A percentile compares a stretch with the other conserved stretches of the same genome.
Conservation (phyloP, 2,888 invertebrate species). For the Lasioglossum oenotherae region DNA sequence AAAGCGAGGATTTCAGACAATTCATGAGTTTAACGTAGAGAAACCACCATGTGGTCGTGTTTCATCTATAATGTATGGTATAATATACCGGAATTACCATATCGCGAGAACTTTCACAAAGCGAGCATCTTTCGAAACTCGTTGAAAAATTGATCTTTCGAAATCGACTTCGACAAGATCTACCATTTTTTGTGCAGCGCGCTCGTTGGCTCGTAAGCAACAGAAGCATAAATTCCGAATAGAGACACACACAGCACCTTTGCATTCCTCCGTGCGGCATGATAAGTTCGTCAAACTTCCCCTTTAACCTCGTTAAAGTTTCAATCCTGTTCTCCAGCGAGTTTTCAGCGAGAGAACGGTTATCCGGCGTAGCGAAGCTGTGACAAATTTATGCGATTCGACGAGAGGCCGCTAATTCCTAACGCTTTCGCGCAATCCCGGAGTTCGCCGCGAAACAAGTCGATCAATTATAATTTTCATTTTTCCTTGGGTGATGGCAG, state of each 20-base stretch:
- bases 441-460: slow-evolving; percentile 22
- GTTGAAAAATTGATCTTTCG: not conserved
- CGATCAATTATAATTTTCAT: slow-evolving; percentile 43
- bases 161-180: not conserved
- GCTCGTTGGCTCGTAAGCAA: too few relatives aligned
- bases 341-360: not conserved
- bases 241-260: not conserved
- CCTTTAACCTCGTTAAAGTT: slow-evolving; percentile 3
- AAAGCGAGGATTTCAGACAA: not conserved
- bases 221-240: not conserved
- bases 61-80: not conserved
- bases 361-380: not conserved
- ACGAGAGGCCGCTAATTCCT: slow-evolving; percentile 17
- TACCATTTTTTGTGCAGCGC: not conserved
- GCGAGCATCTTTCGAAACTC: not conserved
- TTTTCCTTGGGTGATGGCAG: not conserved
- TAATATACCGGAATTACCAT: not conserved
- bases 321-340: slow-evolving; percentile 1
- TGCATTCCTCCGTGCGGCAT: not conserved
- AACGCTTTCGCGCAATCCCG: slow-evolving; percentile 23
- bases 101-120: not conserved
- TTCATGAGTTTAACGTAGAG: not conserved
- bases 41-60: not conserved
- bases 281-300: slow-evolving; percentile 9
- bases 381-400: slow-evolving; percentile 32